Conservation (phyloP, 2,113 vertebrate genomes). For the Varanus komodoensis region DNA sequence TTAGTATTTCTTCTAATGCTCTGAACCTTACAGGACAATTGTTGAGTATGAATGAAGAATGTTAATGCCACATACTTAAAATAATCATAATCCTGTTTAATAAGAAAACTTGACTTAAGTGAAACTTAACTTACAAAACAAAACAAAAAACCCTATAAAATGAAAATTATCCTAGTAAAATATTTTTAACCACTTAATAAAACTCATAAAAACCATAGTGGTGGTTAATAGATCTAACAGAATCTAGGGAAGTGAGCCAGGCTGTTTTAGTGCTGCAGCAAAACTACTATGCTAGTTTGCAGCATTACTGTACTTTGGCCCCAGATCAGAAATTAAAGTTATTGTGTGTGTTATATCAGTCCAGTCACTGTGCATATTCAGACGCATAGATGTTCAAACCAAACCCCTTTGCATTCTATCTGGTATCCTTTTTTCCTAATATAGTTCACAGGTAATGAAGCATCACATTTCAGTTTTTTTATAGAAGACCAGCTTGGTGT, state of each 20-base stretch:
- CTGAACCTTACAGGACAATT: slow-evolving; percentile 21
- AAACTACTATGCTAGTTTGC: not conserved
- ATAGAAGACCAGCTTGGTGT: not conserved
- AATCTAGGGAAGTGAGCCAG: slow-evolving; percentile 21
- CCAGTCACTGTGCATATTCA: not conserved
- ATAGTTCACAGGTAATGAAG: slow-evolving; percentile 32
- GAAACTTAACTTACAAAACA: slow-evolving; percentile 23
- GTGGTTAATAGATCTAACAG: slow-evolving; percentile 12
- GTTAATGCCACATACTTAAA: not conserved
- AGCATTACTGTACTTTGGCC: slow-evolving; percentile 13
- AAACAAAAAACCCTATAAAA: slow-evolving; percentile 1
- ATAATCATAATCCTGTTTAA: not conserved
- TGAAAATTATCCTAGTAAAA: slow-evolving; percentile 19
- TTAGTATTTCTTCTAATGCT: slow-evolving; percentile 8
- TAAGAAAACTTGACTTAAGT: slow-evolving; percentile 40
- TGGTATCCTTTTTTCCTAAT: not conserved
- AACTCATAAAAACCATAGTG: slow-evolving; percentile 18
- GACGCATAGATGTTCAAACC: not conserved
- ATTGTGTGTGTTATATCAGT: not conserved
- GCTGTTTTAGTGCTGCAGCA: not conserved
- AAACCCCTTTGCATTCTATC: not conserved
- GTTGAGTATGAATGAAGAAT: not conserved
- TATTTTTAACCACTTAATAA: slow-evolving; percentile 35
- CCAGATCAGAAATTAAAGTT: slow-evolving; percentile 32
- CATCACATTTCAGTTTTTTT: slow-evolving; percentile 29